These are phyloP conservation scores for Muscicapa striata DNA, from an alignment of 2,797 vertebrate genomes.

Conservation along the genomic window DNA sequence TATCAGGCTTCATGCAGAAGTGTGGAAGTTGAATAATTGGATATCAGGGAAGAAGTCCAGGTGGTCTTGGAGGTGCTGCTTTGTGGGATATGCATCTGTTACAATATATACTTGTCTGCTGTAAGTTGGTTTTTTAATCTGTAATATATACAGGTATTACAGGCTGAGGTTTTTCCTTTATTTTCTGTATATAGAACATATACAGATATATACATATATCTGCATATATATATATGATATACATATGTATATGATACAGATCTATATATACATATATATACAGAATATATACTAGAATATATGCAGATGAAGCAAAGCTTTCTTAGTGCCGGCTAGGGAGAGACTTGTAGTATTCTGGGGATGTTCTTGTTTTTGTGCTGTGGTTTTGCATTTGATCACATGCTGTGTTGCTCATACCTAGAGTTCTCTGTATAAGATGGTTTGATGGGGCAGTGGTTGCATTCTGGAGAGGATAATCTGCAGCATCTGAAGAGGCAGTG, in stretches of 20 bases:
- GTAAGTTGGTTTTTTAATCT: not conserved
- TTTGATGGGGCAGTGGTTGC: not conserved
- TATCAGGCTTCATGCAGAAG: not conserved
- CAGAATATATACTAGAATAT: not conserved
- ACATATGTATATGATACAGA: no score
- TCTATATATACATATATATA: no score
- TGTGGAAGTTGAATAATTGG: not conserved
- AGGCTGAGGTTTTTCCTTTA: not conserved
- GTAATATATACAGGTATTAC: not conserved
- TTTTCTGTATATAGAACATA: not conserved
- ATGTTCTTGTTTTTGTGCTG: not conserved
- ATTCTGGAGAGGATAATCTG: not conserved
- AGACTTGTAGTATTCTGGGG: not conserved
- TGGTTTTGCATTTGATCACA: not conserved
- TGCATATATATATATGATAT: no score
- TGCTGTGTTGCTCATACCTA: accelerated
- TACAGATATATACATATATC: not conserved
- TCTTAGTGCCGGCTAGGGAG: not conserved
- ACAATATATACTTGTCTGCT: not conserved
- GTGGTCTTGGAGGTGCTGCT: not conserved
- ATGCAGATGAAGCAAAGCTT: not conserved
- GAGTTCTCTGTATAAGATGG: accelerated
- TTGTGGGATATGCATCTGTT: not conserved
- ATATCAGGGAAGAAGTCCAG: not conserved
- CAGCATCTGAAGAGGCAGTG: not conserved